A percentile compares a stretch with the other conserved stretches of the same genome.
Conservation (phyloP, 2,797 vertebrate species). For the Cirrhinus mrigala region DNA sequence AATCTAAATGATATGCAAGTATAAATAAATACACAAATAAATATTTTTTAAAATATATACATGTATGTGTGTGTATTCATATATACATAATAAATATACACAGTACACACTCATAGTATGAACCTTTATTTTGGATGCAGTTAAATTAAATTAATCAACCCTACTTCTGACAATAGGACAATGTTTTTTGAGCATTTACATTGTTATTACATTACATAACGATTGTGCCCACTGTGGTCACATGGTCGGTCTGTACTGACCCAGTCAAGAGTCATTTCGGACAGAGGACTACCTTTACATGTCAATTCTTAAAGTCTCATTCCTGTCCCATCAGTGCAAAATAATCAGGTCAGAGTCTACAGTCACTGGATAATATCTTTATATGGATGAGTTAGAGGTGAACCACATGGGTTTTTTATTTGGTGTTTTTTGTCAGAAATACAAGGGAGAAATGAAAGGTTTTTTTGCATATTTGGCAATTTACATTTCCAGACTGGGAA, state of each 20-base stretch:
- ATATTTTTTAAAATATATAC: too few species aligned
- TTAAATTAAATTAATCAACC: too few species aligned
- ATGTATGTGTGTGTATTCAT: too few species aligned
- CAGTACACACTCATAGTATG: too few species aligned
- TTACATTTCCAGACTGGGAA: constrained; percentile 60
- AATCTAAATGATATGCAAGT: too few species aligned
- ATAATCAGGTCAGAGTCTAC: constrained; percentile 10
- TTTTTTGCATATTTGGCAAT: constrained; percentile 55
- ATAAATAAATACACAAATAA: too few species aligned
- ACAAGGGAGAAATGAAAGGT: constrained; percentile 54
- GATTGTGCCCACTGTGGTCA: background rate
- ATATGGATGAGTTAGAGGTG: constrained; percentile 8
- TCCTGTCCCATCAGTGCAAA: constrained; percentile 8
- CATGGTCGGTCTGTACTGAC: background rate
- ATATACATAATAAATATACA: too few species aligned
- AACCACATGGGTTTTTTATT: constrained; percentile 53
- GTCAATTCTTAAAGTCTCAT: background rate
- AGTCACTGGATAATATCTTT: constrained; percentile 19
- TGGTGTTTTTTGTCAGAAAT: constrained; percentile 46
- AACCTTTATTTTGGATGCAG: too few species aligned
- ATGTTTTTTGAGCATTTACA: background rate
- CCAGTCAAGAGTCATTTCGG: background rate
- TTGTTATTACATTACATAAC: background rate
- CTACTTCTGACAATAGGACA: background rate
- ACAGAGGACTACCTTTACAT: background rate